Evolutionary conservation across 2,797 vertebrate genomes (phyloP).

Genomic region (Aplochiton taeniatus): DNA sequence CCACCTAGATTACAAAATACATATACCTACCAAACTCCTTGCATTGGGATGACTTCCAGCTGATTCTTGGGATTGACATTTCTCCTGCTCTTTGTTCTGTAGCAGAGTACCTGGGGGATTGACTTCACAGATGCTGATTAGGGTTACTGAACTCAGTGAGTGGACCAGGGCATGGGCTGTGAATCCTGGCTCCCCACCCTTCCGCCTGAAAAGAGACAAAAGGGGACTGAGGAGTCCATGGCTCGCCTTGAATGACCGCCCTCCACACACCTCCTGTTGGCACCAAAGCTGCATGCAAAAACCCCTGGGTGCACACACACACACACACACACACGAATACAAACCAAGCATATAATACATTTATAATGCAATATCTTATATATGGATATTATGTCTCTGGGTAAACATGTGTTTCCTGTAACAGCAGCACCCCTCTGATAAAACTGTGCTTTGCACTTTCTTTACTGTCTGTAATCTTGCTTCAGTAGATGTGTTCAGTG

Average conservation of each 20-base stretch:
- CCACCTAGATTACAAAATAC: no score
- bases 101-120: slow-evolving; percentile 43
- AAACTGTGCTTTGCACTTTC: no score
- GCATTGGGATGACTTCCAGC: no score
- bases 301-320: slow-evolving; percentile 4
- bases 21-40: no score
- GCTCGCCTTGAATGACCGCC: slow-evolving; percentile 13
- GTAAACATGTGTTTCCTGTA: no score
- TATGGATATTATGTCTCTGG: no score
- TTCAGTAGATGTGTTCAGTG: no score
- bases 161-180: slow-evolving; percentile 26
- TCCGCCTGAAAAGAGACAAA: slow-evolving; percentile 27
- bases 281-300: slow-evolving; percentile 29
- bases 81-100: slow-evolving; percentile 9
- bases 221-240: background rate
- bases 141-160: slow-evolving; percentile 59
- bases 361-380: no score
- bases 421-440: no score
- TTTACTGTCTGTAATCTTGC: no score
- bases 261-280: slow-evolving; percentile 21
- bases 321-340: background rate
- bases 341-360: slow-evolving; percentile 5
- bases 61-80: no score
- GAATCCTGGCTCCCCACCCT: slow-evolving; percentile 3
- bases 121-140: slow-evolving; percentile 60